Evolutionary conservation across 2,888 invertebrate species (phyloP).

Genomic region (Machimus rusticus): DNA sequence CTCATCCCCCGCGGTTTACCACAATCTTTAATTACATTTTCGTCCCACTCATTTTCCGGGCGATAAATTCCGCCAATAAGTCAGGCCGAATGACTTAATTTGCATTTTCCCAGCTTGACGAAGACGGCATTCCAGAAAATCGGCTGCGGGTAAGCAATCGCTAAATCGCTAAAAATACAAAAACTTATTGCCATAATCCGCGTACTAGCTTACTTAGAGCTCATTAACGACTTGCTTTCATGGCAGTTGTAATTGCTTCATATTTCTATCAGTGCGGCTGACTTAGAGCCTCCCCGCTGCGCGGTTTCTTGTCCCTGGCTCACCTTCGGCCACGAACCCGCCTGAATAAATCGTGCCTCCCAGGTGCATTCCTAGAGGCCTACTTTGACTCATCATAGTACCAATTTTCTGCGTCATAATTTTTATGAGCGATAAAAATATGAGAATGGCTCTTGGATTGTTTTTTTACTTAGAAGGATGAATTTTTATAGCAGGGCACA

Average conservation of each 20-base stretch:
- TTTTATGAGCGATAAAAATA: constrained; percentile 26
- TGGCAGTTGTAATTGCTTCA: neutral
- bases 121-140: neutral
- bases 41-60: neutral
- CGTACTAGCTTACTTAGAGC: neutral
- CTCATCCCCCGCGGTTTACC: neutral
- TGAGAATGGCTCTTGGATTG: neutral
- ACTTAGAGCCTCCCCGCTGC: neutral
- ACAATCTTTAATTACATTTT: neutral
- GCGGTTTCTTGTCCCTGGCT: neutral
- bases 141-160: neutral
- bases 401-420: neutral
- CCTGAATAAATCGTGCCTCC: neutral
- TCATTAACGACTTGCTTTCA: neutral
- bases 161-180: neutral
- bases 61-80: neutral
- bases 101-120: neutral
- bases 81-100: neutral
- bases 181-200: neutral
- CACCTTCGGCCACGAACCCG: neutral
- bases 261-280: neutral
- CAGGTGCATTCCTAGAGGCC: neutral
- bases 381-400: neutral
- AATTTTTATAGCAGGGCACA: neutral
- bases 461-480: neutral